Evolutionary conservation across 2,888 invertebrate species (phyloP).

Genomic region (Agrilus mali): DNA sequence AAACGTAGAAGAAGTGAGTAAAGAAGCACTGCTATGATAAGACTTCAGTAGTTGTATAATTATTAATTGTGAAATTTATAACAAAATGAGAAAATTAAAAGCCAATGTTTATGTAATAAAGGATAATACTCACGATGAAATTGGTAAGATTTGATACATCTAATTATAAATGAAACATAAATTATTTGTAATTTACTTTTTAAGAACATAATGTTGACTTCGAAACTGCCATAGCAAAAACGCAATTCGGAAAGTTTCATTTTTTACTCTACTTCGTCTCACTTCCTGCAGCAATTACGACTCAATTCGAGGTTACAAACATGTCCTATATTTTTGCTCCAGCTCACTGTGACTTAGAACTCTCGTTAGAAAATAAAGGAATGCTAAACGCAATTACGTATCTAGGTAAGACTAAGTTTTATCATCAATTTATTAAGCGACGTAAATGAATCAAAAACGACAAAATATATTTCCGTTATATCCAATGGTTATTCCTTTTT

Average conservation of each 20-base stretch:
- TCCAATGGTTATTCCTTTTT: background rate
- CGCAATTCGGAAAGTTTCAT: conserved; percentile 62
- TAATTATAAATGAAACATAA: too few relatives aligned
- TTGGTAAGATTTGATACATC: too few relatives aligned
- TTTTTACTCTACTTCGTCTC: conserved; percentile 44
- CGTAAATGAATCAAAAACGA: background rate
- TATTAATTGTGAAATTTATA: too few relatives aligned
- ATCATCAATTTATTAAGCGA: background rate
- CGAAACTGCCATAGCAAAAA: conserved; percentile 55
- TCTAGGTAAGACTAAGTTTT: conserved; percentile 39
- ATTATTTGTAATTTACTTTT: too few relatives aligned
- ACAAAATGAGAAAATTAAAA: too few relatives aligned
- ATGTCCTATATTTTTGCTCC: conserved; percentile 62
- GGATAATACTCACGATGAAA: too few relatives aligned
- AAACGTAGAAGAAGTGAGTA: too few relatives aligned
- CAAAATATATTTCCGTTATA: background rate
- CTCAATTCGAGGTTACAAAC: conserved; percentile 58
- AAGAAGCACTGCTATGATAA: too few relatives aligned
- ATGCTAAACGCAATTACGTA: conserved; percentile 58
- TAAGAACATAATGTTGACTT: conserved; percentile 42
- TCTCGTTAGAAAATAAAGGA: conserved; percentile 58
- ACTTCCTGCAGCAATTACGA: conserved; percentile 52
- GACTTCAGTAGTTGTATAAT: too few relatives aligned
- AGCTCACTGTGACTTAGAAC: conserved; percentile 59
- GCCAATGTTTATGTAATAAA: too few relatives aligned